Evolutionary conservation across 2,113 vertebrate genomes (phyloP), one percentile per base, ranked within the genome.

Genomic region (Microtus oregoni): DNA sequence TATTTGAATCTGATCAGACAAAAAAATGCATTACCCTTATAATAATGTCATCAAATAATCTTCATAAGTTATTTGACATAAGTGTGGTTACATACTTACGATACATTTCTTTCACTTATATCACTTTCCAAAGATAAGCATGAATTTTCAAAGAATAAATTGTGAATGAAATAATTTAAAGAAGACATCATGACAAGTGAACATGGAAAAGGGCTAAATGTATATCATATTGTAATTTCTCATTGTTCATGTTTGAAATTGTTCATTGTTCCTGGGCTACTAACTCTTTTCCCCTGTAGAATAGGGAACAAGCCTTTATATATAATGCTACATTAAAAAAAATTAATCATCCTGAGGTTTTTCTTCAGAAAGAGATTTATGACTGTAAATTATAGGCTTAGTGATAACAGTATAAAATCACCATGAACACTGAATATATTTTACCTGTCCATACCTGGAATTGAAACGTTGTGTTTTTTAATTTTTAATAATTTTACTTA

Each of bases 241-340:
- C 70, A 86, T 58, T 95, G 9, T 76, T 93, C 28, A 70, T 65
- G 8, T 97, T 97, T 96, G 50, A 98, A 93, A 55, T 32, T 58
- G 97, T 96, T 93, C 81, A 82, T 52, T 76, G 13, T 35, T 75
- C 67, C 78, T 47, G 82, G 55, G 0, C 0, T 47, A 85, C 89
- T 93, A 88, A 96, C 89, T 7, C 47, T 41, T 76, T 68, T 15
- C 77, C 30, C 91, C 93, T 86, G 50, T 92, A 44, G 15, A 0
- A 72, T 3, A 81, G 44, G 50, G 7, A 15, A 70, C 2, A 77
- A 44, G 20, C 83, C 7, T 86, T 50, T 70, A n/a, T 70, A 1
- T 94, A 96, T 15, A 91, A 70, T 88, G 72, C 26, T 94, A 22
- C 28, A 38, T 78, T 78, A 96, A 93, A 92, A 75, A 47, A 90